These are phyloP conservation scores for Zeuzera pyrina DNA, from an alignment of 2,888 invertebrate species.

Conservation along the genomic window DNA sequence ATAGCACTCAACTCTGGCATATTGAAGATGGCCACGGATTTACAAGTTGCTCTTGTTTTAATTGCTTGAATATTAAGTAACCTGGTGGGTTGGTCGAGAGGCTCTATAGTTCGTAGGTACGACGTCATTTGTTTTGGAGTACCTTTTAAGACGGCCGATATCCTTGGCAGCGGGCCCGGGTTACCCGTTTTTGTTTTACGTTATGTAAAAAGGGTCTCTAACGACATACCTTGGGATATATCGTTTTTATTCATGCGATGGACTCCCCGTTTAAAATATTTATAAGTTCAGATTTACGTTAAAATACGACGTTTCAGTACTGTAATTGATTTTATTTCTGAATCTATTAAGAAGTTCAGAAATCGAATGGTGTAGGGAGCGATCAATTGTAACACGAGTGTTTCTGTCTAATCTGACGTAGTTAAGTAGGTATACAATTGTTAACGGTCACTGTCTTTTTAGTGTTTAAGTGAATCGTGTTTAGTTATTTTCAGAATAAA, in stretches of 20 bases:
- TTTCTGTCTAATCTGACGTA: conserved; percentile 23
- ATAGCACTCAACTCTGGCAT: no score
- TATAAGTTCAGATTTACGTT: neutral
- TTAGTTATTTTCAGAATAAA: no score
- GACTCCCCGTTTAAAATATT: neutral
- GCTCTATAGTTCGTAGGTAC: neutral
- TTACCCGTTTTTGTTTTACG: conserved; percentile 32
- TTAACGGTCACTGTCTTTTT: no score
- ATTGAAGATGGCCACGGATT: no score
- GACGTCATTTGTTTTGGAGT: conserved; percentile 26
- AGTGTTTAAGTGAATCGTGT: no score
- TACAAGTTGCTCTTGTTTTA: no score
- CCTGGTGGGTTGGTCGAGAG: no score
- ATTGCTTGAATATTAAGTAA: no score
- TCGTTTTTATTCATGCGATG: conserved; percentile 21
- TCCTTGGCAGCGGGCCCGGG: conserved; percentile 38
- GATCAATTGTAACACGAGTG: conserved; percentile 7
- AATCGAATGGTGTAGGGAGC: conserved; percentile 1
- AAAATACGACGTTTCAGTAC: no score
- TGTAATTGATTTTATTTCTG: conserved; percentile 5
- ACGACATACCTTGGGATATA: conserved; percentile 9
- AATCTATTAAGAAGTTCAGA: neutral
- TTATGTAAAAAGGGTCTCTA: conserved; percentile 39
- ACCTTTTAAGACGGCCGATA: conserved; percentile 23
- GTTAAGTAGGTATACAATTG: no score